A percentile compares a stretch with the other conserved stretches of the same genome.
phyloP scores from a whole-genome alignment of 2,113 vertebrate genomes.

The Notarius lentiginosus region DNA sequence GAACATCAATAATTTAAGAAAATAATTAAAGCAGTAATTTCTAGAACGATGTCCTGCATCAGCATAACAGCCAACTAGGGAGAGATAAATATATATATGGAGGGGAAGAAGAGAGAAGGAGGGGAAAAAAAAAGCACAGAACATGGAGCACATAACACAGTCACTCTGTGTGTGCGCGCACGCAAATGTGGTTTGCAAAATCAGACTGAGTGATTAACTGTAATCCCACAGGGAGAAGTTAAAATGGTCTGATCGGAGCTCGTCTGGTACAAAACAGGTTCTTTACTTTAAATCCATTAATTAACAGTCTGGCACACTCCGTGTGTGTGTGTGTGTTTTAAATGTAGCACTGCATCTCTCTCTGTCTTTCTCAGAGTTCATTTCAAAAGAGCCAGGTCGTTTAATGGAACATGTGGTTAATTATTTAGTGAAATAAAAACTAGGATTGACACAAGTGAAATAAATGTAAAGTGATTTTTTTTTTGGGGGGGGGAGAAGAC shows the following conservation, averaged over 20 bases:
- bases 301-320: conserved; percentile 12
- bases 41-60: conserved; percentile 41
- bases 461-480: too few relatives aligned
- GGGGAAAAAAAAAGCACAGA: conserved; percentile 7
- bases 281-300: conserved; percentile 22
- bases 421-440: not conserved
- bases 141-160: not conserved
- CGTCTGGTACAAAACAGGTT: not conserved
- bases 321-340: not conserved
- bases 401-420: not conserved
- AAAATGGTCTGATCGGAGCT: conserved; percentile 5
- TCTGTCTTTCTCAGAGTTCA: not conserved
- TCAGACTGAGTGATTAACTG: not conserved
- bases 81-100: not conserved
- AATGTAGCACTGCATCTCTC: too few relatives aligned
- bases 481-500: too few relatives aligned
- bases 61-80: conserved; percentile 22
- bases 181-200: conserved; percentile 15
- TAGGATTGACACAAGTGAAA: not conserved
- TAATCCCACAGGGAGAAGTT: conserved; percentile 5
- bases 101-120: not conserved
- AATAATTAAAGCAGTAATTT: conserved; percentile 52
- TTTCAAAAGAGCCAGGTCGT: not conserved
- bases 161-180: not conserved
- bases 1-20: conserved; percentile 44